Conservation (phyloP, 2,888 invertebrate species). For the Ischnus inquisitorius region DNA sequence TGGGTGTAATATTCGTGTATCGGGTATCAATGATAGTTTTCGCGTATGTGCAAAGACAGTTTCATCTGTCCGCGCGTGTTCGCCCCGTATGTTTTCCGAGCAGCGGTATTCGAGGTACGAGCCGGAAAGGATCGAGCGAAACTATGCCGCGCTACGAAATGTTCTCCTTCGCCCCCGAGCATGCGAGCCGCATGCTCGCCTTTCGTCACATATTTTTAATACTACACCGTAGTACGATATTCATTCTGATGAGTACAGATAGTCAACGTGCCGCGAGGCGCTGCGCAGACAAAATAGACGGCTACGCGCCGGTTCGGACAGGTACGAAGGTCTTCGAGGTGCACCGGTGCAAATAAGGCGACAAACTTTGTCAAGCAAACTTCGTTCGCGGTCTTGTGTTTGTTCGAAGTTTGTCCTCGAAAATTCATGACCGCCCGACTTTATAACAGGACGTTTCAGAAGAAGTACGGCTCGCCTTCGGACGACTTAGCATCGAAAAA, state of each 20-base stretch:
- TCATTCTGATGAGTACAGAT: constrained; percentile 12
- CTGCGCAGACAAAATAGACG: not conserved
- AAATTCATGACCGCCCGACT: too few species aligned
- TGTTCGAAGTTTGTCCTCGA: too few species aligned
- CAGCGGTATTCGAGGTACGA: constrained; percentile 50
- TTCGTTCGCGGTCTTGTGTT: too few species aligned
- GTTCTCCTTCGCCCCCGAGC: constrained; percentile 30
- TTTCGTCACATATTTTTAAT: constrained; percentile 59
- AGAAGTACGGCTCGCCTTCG: too few species aligned
- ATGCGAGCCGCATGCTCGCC: constrained; percentile 58
- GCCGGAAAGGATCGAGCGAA: constrained; percentile 31
- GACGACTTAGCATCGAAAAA: too few species aligned
- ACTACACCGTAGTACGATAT: constrained; percentile 47
- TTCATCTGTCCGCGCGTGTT: constrained; percentile 27
- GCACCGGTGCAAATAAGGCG: too few species aligned
- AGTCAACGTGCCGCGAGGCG: not conserved
- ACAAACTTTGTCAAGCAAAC: too few species aligned
- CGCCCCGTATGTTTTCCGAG: constrained; percentile 62
- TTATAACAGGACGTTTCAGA: too few species aligned
- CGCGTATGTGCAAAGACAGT: not conserved
- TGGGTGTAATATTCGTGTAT: not conserved
- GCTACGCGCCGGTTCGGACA: not conserved
- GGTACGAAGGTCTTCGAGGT: not conserved
- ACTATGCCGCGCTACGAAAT: constrained; percentile 16
- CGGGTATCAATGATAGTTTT: constrained; percentile 24